These are phyloP conservation scores for Sphenopsis melanotis DNA, from an alignment of 2,797 vertebrate genomes.

Conservation along the genomic window DNA sequence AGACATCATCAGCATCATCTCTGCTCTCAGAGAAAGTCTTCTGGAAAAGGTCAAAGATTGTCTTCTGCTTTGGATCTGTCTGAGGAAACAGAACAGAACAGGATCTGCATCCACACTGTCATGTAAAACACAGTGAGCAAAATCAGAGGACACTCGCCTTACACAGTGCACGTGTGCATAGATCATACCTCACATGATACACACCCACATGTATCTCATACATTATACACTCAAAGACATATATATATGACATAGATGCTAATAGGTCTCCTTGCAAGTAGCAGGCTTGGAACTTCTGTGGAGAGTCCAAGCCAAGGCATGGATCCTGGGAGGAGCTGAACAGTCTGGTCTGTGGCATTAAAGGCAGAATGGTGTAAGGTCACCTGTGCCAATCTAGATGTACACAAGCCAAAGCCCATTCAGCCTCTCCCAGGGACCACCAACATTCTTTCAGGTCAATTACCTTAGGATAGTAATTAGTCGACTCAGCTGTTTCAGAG, in stretches of 20 bases:
- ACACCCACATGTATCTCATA: neutral
- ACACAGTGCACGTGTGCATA: neutral
- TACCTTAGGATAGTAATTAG: constrained; percentile 84
- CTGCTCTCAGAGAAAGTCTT: constrained; percentile 80
- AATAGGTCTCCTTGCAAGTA: neutral
- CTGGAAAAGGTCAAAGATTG: constrained; percentile 90
- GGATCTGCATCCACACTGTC: neutral
- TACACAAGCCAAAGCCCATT: neutral
- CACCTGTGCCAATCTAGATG: neutral
- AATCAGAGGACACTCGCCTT: neutral
- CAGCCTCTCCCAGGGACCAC: neutral
- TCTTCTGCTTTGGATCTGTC: constrained; percentile 85
- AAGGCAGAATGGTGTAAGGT: neutral
- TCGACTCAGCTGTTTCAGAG: constrained; percentile 82
- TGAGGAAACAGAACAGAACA: constrained; percentile 19
- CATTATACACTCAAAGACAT: neutral
- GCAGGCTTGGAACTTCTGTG: neutral
- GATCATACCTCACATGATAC: neutral
- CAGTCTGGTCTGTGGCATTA: neutral
- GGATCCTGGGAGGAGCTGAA: neutral
- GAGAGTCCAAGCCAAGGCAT: neutral
- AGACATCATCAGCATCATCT: constrained; percentile 75
- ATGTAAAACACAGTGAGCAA: neutral
- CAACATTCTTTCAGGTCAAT: neutral
- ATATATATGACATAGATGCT: neutral